phyloP scores from a whole-genome alignment of 2,888 invertebrate species.

The Acronicta alni region DNA sequence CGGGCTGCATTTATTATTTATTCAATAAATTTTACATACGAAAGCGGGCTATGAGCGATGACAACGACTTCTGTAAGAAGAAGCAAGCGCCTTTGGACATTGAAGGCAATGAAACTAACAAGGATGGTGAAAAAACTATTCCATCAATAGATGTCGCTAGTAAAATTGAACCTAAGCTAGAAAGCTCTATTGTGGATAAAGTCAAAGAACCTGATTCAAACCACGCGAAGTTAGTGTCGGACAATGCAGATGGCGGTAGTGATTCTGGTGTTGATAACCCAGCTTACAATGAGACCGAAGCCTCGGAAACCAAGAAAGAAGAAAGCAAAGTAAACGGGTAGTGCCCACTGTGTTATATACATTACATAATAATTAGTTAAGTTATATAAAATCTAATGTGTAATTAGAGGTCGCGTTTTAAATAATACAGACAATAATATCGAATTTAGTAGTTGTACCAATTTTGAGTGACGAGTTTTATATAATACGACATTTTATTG shows the following conservation, averaged over 20 bases:
- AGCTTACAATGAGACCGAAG: slow-evolving; percentile 79
- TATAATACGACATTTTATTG: not conserved
- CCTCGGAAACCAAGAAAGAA: slow-evolving; percentile 65
- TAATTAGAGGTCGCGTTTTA: slow-evolving; percentile 38
- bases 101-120: slow-evolving; percentile 70
- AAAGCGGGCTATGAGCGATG: slow-evolving; percentile 82
- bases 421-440: slow-evolving; percentile 20
- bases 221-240: slow-evolving; percentile 66
- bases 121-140: slow-evolving; percentile 64
- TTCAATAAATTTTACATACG: slow-evolving; percentile 92
- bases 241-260: slow-evolving; percentile 82
- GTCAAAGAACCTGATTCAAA: slow-evolving; percentile 45
- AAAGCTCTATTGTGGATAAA: slow-evolving; percentile 49
- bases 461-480: slow-evolving; percentile 1
- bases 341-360: slow-evolving; percentile 51
- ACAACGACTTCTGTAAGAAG: slow-evolving; percentile 90
- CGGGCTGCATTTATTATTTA: slow-evolving; percentile 91
- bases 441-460: slow-evolving; percentile 38
- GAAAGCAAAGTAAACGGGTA: slow-evolving; percentile 64
- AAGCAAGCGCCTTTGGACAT: slow-evolving; percentile 79
- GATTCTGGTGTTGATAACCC: slow-evolving; percentile 86
- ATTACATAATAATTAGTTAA: slow-evolving; percentile 42
- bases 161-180: slow-evolving; percentile 61
- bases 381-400: slow-evolving; percentile 34
- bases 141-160: slow-evolving; percentile 72